Evolutionary conservation across 2,797 vertebrate genomes (phyloP).

Genomic region (Cossypha caffra): DNA sequence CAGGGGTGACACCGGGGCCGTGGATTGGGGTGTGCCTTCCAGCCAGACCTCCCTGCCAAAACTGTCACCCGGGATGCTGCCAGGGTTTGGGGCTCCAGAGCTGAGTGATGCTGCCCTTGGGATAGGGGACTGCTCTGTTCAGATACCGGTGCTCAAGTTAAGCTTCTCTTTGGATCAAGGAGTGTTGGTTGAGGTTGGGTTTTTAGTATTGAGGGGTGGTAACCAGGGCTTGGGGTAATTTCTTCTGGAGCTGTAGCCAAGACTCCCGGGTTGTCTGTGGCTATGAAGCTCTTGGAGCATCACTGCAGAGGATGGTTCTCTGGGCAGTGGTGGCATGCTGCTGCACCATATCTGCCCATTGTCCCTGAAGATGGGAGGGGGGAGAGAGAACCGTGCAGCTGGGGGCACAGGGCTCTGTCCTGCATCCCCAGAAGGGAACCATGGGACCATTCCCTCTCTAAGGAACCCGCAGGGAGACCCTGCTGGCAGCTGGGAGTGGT

Average conservation of each 20-base stretch:
- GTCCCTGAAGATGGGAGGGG: fast-evolving
- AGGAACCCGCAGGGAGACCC: neutral
- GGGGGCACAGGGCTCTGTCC: neutral
- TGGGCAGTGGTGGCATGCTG: neutral
- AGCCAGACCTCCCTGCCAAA: neutral
- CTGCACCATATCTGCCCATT: fast-evolving
- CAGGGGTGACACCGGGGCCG: neutral
- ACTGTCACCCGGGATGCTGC: neutral
- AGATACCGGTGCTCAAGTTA: neutral
- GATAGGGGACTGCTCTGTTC: neutral
- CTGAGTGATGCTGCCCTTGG: neutral
- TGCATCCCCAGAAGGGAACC: fast-evolving
- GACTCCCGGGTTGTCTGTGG: too few relatives aligned
- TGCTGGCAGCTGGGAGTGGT: neutral
- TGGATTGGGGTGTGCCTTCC: slow-evolving; percentile 56
- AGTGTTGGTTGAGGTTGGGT: fast-evolving
- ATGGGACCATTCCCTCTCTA: neutral
- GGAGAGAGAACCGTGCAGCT: neutral
- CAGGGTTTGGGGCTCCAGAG: neutral
- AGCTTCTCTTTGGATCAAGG: neutral
- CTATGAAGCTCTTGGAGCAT: fast-evolving
- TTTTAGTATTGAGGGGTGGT: neutral
- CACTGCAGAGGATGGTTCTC: neutral
- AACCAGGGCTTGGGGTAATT: neutral
- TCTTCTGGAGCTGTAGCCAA: neutral